Conservation (phyloP, 2,797 vertebrate genomes). For the Furcifer pardalis region DNA sequence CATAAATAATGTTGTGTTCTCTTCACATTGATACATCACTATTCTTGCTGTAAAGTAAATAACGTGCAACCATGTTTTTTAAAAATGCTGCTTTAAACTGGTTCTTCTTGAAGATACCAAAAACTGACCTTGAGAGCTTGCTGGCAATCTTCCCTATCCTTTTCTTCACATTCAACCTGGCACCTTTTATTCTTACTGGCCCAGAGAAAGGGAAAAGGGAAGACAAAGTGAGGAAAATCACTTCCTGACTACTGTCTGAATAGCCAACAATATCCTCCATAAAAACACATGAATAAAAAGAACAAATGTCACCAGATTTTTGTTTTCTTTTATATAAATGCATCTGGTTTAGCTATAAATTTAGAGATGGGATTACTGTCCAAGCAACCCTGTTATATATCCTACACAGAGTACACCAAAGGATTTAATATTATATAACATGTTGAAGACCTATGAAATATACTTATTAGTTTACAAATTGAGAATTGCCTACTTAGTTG, state of each 20-base stretch:
- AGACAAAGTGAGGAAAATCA: background rate
- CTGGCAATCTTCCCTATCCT: background rate
- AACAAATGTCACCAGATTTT: background rate
- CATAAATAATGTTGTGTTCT: background rate
- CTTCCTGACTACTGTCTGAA: background rate
- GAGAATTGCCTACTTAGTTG: slow-evolving; percentile 61
- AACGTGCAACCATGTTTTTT: background rate
- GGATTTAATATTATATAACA: background rate
- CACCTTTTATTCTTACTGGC: background rate
- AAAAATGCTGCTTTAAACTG: background rate
- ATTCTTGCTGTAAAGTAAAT: background rate
- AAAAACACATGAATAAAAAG: too few species aligned
- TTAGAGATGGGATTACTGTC: background rate
- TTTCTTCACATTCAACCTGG: background rate
- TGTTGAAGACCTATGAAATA: slow-evolving; percentile 64
- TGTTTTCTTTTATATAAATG: background rate
- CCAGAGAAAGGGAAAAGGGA: background rate
- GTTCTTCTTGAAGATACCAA: background rate
- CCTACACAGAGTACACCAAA: background rate
- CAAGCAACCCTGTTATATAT: background rate
- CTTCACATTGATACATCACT: background rate
- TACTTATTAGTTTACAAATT: slow-evolving; percentile 73
- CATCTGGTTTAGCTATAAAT: background rate
- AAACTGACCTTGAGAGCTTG: background rate
- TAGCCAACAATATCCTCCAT: too few species aligned